Percentiles rank a stretch among this genome's conserved stretches.
These are phyloP conservation scores for Trinectes maculatus DNA, from an alignment of 2,113 vertebrate genomes.

Conservation along the genomic window DNA sequence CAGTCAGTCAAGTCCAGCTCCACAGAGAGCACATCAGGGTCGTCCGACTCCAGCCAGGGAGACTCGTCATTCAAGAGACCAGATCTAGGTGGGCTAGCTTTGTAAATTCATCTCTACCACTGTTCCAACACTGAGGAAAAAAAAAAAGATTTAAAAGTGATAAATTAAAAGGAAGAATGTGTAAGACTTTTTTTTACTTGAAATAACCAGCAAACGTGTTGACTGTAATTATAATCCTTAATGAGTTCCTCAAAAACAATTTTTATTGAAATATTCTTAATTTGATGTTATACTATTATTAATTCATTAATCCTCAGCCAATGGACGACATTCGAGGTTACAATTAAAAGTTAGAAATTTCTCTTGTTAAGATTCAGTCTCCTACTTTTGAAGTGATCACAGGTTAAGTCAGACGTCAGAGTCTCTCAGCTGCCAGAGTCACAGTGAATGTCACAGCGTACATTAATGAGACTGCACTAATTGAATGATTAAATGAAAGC, in stretches of 20 bases:
- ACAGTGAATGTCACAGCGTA: constrained; percentile 60
- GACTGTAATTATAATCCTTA: background rate
- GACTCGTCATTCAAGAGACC: constrained; percentile 67
- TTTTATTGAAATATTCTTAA: background rate
- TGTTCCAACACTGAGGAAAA: background rate
- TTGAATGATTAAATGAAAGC: constrained; percentile 42
- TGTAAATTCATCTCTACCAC: too few relatives aligned
- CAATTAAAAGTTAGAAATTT: constrained; percentile 28
- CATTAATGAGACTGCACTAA: constrained; percentile 42
- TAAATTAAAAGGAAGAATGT: too few relatives aligned
- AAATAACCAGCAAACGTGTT: background rate
- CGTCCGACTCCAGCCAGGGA: constrained; percentile 73
- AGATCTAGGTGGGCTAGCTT: constrained; percentile 77
- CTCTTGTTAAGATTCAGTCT: constrained; percentile 10
- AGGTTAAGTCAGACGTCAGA: constrained; percentile 24
- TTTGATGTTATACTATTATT: constrained; percentile 11
- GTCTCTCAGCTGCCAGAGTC: constrained; percentile 16
- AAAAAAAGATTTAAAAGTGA: too few relatives aligned
- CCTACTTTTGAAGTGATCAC: constrained; percentile 20
- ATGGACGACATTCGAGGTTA: constrained; percentile 17
- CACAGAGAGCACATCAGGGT: constrained; percentile 82
- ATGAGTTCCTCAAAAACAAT: background rate
- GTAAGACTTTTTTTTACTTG: background rate
- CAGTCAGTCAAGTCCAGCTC: constrained; percentile 79
- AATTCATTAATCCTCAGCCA: background rate